These are phyloP conservation scores for Erannis defoliaria DNA, from an alignment of 2,888 invertebrate species.

Conservation along the genomic window DNA sequence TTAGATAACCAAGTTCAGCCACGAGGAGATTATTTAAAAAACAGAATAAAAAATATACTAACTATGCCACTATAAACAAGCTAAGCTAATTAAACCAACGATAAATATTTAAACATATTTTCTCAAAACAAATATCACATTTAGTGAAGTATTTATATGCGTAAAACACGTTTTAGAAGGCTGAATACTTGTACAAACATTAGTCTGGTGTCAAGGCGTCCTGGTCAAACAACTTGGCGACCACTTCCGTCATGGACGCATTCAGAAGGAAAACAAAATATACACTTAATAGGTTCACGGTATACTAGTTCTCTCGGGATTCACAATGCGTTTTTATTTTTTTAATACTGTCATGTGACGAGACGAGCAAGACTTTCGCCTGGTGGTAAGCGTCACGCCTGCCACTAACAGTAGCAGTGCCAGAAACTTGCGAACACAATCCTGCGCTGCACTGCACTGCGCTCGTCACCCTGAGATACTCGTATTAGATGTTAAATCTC, in stretches of 20 bases:
- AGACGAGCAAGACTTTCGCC: no score
- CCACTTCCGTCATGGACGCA: slow-evolving; percentile 36
- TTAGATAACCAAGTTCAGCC: no score
- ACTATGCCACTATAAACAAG: no score
- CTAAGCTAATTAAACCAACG: neutral
- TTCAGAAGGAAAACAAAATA: slow-evolving; percentile 32
- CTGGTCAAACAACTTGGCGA: slow-evolving; percentile 43
- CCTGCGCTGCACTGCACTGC: no score
- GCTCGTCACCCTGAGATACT: no score
- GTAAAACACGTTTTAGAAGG: slow-evolving; percentile 34
- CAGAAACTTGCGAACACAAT: no score
- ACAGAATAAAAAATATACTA: no score
- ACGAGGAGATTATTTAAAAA: no score
- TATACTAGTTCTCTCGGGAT: slow-evolving; percentile 22
- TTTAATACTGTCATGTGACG: no score
- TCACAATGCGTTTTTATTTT: slow-evolving; percentile 10
- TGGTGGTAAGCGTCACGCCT: no score
- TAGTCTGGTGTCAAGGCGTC: slow-evolving; percentile 42
- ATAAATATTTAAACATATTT: slow-evolving; percentile 1
- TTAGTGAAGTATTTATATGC: slow-evolving; percentile 8
- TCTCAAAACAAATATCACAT: slow-evolving; percentile 12
- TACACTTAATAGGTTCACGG: slow-evolving; percentile 26
- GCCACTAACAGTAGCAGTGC: no score
- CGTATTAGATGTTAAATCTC: no score
- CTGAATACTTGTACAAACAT: slow-evolving; percentile 36